Conservation (phyloP, 2,888 invertebrate species). For the Lepidonotus clava region DNA sequence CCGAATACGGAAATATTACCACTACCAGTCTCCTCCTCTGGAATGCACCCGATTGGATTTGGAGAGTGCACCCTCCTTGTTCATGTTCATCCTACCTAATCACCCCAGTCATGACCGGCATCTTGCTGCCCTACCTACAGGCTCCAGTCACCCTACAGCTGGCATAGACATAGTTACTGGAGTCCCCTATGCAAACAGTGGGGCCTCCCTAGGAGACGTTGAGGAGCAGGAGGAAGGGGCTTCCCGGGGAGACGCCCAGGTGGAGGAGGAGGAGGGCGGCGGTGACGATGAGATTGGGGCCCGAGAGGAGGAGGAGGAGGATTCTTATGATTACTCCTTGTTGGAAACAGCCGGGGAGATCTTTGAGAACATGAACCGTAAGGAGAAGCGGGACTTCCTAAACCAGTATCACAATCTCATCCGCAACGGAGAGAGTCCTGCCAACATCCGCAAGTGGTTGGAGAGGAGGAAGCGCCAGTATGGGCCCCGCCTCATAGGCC, state of each 20-base stretch:
- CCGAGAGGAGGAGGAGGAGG: neutral
- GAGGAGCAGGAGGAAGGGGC: neutral
- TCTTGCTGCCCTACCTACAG: conserved; percentile 9
- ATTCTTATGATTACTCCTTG: neutral
- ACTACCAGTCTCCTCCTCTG: no score
- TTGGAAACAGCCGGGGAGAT: neutral
- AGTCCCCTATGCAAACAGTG: neutral
- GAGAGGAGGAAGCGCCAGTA: neutral
- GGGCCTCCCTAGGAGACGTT: no score
- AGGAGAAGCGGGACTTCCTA: conserved; percentile 12
- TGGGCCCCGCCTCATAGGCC: conserved; percentile 27
- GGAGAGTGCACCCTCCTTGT: neutral
- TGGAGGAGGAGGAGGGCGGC: neutral
- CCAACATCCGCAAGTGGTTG: conserved; percentile 12
- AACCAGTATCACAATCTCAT: neutral
- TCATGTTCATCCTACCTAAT: neutral
- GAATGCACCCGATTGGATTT: neutral
- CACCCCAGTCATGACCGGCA: neutral
- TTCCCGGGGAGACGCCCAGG: neutral
- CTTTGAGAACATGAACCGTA: neutral
- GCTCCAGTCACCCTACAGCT: conserved; percentile 4
- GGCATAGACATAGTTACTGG: conserved; percentile 22
- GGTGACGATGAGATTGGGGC: neutral
- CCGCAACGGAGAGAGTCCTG: neutral
- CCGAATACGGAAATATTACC: neutral